Evolutionary conservation across 2,888 invertebrate species (phyloP), one percentile per base, ranked within the genome.

Genomic region (Erpobdella octoculata): DNA sequence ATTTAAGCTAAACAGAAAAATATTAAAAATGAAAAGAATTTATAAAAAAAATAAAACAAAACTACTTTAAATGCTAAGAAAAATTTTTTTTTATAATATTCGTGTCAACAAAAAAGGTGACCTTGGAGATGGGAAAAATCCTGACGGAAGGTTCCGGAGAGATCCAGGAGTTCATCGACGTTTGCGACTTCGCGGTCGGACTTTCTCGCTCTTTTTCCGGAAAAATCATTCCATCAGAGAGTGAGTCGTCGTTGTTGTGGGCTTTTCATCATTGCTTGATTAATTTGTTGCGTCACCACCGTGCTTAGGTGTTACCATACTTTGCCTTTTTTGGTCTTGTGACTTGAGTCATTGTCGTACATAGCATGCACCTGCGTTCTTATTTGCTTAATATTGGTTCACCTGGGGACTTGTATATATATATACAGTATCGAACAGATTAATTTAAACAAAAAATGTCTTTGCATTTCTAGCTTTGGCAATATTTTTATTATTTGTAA

Each of bases 71-170:
- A n/a, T 5, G 2, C 46, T n/a, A 3, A 46, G 46, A 18, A 46
- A 21, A 3, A 46, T 1, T 46, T 3, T 46, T n/a, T n/a, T 5
- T 46, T 18, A n/a, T 46, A 46, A 3, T 46, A 3, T 46, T 46
- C 2, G 46, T n/a, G 46, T 3, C 46, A 5, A n/a, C 15, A 41
- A 41, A 31, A 4, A 9, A 85, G 84, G 82, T 97, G 21, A 90
- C 96, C 1, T 85, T 98, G 74, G 98, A 98, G 87, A 95, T 97
- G 90, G 98, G 98, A 86, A 98, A 99, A 86, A 95, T 98, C 79
- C 86, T 93, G 58, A 89, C 95, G 0, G 98, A 99, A 85, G 96
- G 97, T 2, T 89, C 92, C 73, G 98, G 98, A 3, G 84, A 83
- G 72, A 81, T 84, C 1, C 83, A 83, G 77, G 83, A 83, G 73